Evolutionary conservation across 2,113 vertebrate genomes (phyloP).

Genomic region (Ellobius talpinus): DNA sequence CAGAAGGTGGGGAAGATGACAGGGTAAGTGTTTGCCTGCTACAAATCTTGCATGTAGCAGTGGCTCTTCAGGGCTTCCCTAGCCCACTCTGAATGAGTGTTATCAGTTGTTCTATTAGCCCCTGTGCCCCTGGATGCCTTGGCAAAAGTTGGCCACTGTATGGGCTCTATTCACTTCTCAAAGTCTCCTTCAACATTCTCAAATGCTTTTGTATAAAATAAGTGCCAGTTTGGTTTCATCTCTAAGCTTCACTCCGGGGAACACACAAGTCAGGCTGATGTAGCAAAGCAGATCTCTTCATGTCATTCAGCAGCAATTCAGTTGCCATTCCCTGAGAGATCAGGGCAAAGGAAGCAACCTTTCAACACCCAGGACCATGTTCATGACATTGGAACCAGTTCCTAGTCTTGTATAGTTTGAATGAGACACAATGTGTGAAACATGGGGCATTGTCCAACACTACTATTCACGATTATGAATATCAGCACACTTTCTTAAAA

Average conservation of each 20-base stretch:
- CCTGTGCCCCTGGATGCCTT: fast-evolving
- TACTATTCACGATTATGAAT: background rate
- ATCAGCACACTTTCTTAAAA: background rate
- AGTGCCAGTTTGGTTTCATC: background rate
- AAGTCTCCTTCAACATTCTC: fast-evolving
- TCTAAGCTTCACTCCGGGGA: background rate
- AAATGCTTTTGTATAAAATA: background rate
- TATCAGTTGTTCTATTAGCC: background rate
- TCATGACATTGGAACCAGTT: background rate
- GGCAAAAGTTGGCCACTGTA: background rate
- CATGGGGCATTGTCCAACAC: background rate
- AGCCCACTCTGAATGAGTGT: too few species aligned
- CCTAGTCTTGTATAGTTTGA: background rate
- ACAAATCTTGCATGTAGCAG: too few species aligned
- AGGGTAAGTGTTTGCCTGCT: too few species aligned
- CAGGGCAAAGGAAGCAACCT: background rate
- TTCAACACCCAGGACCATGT: fast-evolving
- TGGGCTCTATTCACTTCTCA: background rate
- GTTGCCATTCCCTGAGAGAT: background rate
- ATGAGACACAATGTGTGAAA: background rate
- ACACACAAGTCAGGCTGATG: background rate
- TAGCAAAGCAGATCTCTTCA: background rate
- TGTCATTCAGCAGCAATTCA: background rate
- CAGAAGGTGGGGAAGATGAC: background rate
- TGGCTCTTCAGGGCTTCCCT: background rate